These are phyloP conservation scores for Stenotaenia linearis DNA, from an alignment of 2,888 invertebrate genomes.

Conservation along the genomic window DNA sequence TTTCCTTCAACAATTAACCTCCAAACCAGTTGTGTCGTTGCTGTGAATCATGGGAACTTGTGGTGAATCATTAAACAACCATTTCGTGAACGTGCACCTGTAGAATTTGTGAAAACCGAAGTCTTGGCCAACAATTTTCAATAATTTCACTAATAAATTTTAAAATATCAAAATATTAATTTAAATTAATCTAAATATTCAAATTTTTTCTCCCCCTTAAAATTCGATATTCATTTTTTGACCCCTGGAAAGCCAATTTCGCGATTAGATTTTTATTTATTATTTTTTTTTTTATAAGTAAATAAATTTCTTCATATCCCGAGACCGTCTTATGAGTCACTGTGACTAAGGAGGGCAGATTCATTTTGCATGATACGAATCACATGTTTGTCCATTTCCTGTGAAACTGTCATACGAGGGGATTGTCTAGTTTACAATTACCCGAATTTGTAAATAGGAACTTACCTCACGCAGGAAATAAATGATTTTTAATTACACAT, in stretches of 20 bases:
- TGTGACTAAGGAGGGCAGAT: constrained; percentile 26
- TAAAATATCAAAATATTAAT: not conserved
- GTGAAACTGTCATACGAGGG: constrained; percentile 6
- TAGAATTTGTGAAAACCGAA: not conserved
- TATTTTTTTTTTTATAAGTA: not conserved
- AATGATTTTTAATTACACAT: not conserved
- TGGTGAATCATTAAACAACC: not conserved
- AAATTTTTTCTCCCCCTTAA: no score
- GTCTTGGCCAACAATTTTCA: not conserved
- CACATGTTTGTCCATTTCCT: constrained; percentile 26
- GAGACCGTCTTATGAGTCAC: not conserved
- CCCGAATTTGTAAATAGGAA: not conserved
- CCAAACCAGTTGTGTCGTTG: constrained; percentile 14
- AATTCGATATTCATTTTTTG: no score
- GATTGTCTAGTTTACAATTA: constrained; percentile 1
- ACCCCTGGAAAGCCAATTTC: no score
- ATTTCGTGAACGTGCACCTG: not conserved
- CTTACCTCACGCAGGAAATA: not conserved
- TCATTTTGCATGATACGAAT: constrained; percentile 23
- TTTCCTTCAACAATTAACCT: constrained; percentile 18
- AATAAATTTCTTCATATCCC: not conserved
- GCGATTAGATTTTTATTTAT: no score
- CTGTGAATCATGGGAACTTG: constrained; percentile 1
- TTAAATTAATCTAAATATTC: not conserved
- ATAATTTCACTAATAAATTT: not conserved